Evolutionary conservation across 2,888 invertebrate genomes (phyloP), one percentile per base, ranked within the genome.

Genomic region (Meganola albula): DNA sequence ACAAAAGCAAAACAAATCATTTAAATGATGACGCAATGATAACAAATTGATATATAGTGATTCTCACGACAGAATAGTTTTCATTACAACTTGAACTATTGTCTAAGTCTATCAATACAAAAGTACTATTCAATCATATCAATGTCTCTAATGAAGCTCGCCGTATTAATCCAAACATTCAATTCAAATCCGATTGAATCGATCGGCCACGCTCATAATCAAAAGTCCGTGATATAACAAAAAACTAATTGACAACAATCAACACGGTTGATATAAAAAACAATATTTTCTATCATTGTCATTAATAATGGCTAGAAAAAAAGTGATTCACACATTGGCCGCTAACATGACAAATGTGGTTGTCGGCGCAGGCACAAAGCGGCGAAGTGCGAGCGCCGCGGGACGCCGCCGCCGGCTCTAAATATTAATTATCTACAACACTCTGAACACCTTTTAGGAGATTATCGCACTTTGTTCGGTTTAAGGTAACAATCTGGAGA

Each of bases 231-330:
- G 67, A 60, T 62, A 57, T 58, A 67, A 76, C 75, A 82, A 80
- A 82, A 82, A 82, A 74, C 74, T 79, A 83, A 84, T 80, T 83
- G 84, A 82, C 79, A 79, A 80, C 80, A 82, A 84, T 82, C 83
- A 80, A 76, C 75, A 74, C 58, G 71, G 71, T 68, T 71, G 71
- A 64, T 74, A 74, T 68, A 82, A 83, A 79, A 79, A 82, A 82
- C 73, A 76, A 79, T 79, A 76, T 79, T 80, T 82, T 78, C 77
- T 83, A 80, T 78, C 76, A 79, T 78, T 83, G 82, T 80, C 78
- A 82, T 80, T 83, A 78, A 77, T 82, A 78, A 83, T 79, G 58
- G 70, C 77, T 76, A 71, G 70, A 80, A 84, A 78, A 20, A 84
- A 82, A 82, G 74, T 73, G 72, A 77, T 84, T 84, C 84, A 85